Evolutionary conservation across 2,113 vertebrate genomes (phyloP), one percentile per base, ranked within the genome.

Genomic region (Suncus etruscus): DNA sequence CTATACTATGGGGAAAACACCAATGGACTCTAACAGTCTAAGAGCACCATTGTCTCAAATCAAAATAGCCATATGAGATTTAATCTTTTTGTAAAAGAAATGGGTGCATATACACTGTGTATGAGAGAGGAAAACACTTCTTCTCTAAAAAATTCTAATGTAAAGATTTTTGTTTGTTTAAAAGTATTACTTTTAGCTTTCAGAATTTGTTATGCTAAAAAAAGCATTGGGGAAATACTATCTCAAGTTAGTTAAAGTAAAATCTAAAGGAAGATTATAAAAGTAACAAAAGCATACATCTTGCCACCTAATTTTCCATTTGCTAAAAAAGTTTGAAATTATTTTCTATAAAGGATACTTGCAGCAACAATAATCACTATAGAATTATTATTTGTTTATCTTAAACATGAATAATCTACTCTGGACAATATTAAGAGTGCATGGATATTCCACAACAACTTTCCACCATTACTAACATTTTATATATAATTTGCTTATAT

Each of bases 121-220:
- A 47, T 16, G 45, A 72, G 58, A 87, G 92, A 70, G 58, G 3
- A 90, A 81, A 75, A 16, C 18, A 4, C 8, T 54, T 54, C 4
- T 16, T 3, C 18, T 16, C 54, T 54, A 15, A 15, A 54, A 54
- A 54, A 54, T 14, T 11, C 54, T 54, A 12, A 54, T 15, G 54
- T 14, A 54, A 54, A 54, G 54, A 54, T 54, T 54, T 16, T 54
- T 14, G 61, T 81, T 86, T 76, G 9, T 14, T 89, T 86, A 77
- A 16, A 90, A 81, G 81, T 76, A n/a, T 54, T 87, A 89, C 22
- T 69, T 70, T 63, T 54, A 89, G 16, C 65, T 94, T 82, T 50
- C 1, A 15, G 11, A 89, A 69, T 65, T 75, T 76, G 27, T 54
- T 27, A 79, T 29, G 48, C 58, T 61, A 61, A 78, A 39, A 68